Percentiles rank a stretch among this genome's conserved stretches.
Conservation (phyloP, 2,113 vertebrate genomes). For the Platichthys flesus region DNA sequence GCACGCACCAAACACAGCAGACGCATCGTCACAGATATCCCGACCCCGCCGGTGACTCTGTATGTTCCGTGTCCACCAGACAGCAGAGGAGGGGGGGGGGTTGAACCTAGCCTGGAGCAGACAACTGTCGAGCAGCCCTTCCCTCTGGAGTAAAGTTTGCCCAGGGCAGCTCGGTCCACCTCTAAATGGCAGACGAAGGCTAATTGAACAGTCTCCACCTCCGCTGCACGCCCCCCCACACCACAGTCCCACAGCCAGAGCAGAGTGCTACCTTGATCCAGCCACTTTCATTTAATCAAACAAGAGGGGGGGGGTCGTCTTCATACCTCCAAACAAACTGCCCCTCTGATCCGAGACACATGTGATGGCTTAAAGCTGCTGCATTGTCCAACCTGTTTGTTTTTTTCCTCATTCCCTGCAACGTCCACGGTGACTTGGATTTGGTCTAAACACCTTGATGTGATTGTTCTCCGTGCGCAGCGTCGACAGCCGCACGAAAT, state of each 20-base stretch:
- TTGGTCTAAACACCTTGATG: constrained; percentile 7
- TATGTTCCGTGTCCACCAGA: neutral
- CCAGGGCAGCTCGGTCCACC: constrained; percentile 35
- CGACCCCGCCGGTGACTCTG: constrained; percentile 1
- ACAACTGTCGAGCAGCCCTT: neutral
- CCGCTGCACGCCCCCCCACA: constrained; percentile 29
- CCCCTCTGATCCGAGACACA: constrained; percentile 25
- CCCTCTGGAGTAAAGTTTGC: constrained; percentile 67
- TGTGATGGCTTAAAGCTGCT: constrained; percentile 16
- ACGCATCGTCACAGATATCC: constrained; percentile 7
- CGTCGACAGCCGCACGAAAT: constrained; percentile 23
- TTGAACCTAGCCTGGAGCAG: neutral
- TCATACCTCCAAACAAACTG: constrained; percentile 37
- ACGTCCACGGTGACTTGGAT: constrained; percentile 26
- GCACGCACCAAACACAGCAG: too few species aligned
- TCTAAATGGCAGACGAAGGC: constrained; percentile 44
- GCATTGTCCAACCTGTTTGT: constrained; percentile 15
- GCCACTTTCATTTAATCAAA: constrained; percentile 49
- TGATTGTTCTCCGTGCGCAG: constrained; percentile 26
- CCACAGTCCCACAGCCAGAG: constrained; percentile 58
- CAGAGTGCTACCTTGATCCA: constrained; percentile 38
- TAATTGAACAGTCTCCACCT: constrained; percentile 66
- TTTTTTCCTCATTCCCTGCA: constrained; percentile 4
- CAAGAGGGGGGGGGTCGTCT: neutral
- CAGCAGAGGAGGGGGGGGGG: neutral